Base-by-base conservation (phyloP, 1,140 invertebrate species). In the Diorhabda carinulata region DNA sequence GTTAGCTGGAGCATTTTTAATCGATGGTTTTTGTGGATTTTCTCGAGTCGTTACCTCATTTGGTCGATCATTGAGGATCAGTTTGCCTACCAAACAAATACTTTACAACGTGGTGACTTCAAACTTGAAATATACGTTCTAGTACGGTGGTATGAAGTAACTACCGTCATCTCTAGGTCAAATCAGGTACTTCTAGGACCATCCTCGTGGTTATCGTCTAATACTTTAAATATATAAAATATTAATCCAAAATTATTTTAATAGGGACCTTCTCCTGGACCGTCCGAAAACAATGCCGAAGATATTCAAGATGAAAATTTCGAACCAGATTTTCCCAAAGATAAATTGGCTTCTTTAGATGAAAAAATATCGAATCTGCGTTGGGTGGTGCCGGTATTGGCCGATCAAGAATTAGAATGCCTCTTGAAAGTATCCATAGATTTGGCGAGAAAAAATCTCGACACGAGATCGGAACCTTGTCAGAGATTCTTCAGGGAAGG, bases 361-460 rank as follows among this genome's bases (percentile, higher is more conserved):
- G 95, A 97, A 82, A 98, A 98, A 88, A 97, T 98, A 80, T 92
- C 91, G 70, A 92, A 89, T 84, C 90, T 95, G 70, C 87, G 96
- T 77, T 98, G 97, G 97, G 94, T 98, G 64, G 96, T 98, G 40
- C 97, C 96, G 57, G 96, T 99, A 52, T 84, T 98, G 76, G 96
- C 96, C 4, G 95, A 97, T 77, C 95, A 97, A 83, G 96, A 98
- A 83, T 84, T 98, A 76, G 96, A 98, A 85, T 89, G 93, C 76
- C 86, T 98, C 62, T 83, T 98, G 62, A 89, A 95, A 82, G 93
- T 94, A 72, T 90, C 95, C 67, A 96, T 97, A 73, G 90, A 95
- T 76, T 86, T 96, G 64, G 91, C 92, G 76, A 88, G 87, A 83
- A 89, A 88, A 83, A 91, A 92, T 90, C 84, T 93, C 80, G 97